These are phyloP conservation scores for Cryptosula pallasiana DNA, from an alignment of 2,888 invertebrate species.

Conservation along the genomic window DNA sequence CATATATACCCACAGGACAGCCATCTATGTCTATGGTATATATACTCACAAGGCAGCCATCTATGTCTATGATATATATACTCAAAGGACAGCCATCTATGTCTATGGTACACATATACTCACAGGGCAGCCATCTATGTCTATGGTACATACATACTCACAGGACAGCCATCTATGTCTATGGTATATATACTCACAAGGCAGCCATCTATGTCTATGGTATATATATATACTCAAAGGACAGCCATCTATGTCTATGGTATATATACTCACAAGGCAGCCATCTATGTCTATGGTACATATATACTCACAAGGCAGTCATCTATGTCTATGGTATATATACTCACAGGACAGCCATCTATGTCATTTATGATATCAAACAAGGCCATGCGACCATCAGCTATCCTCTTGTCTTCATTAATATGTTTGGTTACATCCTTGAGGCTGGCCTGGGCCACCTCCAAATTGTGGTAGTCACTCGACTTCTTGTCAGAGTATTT, in stretches of 20 bases:
- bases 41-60: too few relatives aligned
- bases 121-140: too few relatives aligned
- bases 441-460: constrained; percentile 77
- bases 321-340: neutral
- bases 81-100: too few relatives aligned
- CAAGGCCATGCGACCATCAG: constrained; percentile 90
- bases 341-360: constrained; percentile 82
- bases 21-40: too few relatives aligned
- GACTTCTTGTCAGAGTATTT: constrained; percentile 85
- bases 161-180: too few relatives aligned
- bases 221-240: too few relatives aligned
- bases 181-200: too few relatives aligned
- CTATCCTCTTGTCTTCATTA: constrained; percentile 94
- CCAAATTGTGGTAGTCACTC: constrained; percentile 78
- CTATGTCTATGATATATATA: too few relatives aligned
- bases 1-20: too few relatives aligned
- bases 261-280: neutral
- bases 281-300: neutral
- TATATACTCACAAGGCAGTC: neutral
- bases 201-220: too few relatives aligned
- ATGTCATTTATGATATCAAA: constrained; percentile 97
- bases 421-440: constrained; percentile 82
- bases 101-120: too few relatives aligned
- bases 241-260: neutral
- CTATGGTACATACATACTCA: too few relatives aligned